Percentiles rank a stretch among this genome's conserved stretches.
Evolutionary conservation across 2,888 invertebrate species (phyloP).

Genomic region (Meganola albula): DNA sequence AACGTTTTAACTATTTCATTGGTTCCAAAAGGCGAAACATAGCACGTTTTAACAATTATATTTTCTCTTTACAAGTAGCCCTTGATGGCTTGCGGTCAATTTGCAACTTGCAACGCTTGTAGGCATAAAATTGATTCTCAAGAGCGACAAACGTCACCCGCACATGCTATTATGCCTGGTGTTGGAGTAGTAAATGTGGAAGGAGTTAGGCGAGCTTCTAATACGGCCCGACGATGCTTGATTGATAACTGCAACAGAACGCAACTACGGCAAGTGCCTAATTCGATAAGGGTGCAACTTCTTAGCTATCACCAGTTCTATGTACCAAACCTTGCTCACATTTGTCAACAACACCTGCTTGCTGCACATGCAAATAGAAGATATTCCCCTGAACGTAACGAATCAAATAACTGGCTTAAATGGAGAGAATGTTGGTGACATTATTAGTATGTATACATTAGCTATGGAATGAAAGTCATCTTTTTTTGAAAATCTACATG

Average conservation of each 20-base stretch:
- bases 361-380: slow-evolving; percentile 3
- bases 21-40: too few relatives aligned
- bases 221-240: slow-evolving; percentile 2
- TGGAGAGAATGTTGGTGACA: slow-evolving; percentile 2
- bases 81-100: slow-evolving; percentile 7
- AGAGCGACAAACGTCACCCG: slow-evolving; percentile 4
- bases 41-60: too few relatives aligned
- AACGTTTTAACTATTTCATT: too few relatives aligned
- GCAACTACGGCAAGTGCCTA: neutral
- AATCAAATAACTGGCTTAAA: slow-evolving; percentile 1
- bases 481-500: neutral
- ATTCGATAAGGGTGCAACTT: slow-evolving; percentile 4
- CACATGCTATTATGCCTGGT: slow-evolving; percentile 1
- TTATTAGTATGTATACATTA: slow-evolving; percentile 2
- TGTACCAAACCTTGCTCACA: slow-evolving; percentile 8
- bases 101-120: slow-evolving; percentile 8
- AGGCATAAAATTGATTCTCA: slow-evolving; percentile 6
- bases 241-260: slow-evolving; percentile 2
- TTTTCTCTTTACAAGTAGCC: slow-evolving; percentile 2
- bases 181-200: slow-evolving; percentile 3
- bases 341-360: slow-evolving; percentile 6
- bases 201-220: slow-evolving; percentile 3
- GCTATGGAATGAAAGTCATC: neutral
- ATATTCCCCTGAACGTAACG: slow-evolving; percentile 1
- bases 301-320: slow-evolving; percentile 9